phyloP scores from a whole-genome alignment of 2,888 invertebrate species.

The Cephus pygmeus region DNA sequence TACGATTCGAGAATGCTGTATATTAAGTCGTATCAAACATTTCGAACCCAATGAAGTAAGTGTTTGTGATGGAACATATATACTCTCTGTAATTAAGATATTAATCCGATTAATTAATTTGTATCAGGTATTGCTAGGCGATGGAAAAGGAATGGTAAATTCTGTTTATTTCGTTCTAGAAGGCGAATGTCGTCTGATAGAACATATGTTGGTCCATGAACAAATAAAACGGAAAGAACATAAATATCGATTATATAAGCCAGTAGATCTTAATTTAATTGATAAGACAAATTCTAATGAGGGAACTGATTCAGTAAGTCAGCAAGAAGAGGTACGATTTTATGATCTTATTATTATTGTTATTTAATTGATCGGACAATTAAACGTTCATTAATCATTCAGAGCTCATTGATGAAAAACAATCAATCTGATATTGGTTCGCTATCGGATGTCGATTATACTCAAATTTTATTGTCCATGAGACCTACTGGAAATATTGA shows the following conservation, averaged over 20 bases:
- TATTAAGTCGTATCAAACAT: conserved; percentile 72
- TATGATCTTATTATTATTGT: neutral
- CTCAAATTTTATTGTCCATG: conserved; percentile 25
- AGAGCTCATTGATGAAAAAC: neutral
- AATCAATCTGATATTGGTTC: neutral
- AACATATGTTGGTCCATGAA: conserved; percentile 68
- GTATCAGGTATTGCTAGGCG: conserved; percentile 53
- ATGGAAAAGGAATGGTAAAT: conserved; percentile 59
- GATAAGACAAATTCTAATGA: neutral
- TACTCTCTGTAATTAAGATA: neutral
- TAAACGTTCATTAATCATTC: neutral
- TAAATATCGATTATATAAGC: conserved; percentile 67
- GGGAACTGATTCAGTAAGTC: neutral
- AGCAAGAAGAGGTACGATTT: neutral
- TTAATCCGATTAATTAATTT: conserved; percentile 8
- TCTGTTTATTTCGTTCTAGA: conserved; percentile 71
- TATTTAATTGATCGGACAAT: neutral
- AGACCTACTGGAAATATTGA: conserved; percentile 29
- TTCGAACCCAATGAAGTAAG: conserved; percentile 70
- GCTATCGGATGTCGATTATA: conserved; percentile 21
- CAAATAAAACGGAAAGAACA: conserved; percentile 59
- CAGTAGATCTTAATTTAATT: conserved; percentile 32
- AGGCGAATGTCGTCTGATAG: conserved; percentile 73
- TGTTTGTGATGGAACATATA: conserved; percentile 64
- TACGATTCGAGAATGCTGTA: conserved; percentile 74